Evolutionary conservation across 2,888 invertebrate species (phyloP), one percentile per base, ranked within the genome.

Genomic region (Schrankia costaestrigalis): DNA sequence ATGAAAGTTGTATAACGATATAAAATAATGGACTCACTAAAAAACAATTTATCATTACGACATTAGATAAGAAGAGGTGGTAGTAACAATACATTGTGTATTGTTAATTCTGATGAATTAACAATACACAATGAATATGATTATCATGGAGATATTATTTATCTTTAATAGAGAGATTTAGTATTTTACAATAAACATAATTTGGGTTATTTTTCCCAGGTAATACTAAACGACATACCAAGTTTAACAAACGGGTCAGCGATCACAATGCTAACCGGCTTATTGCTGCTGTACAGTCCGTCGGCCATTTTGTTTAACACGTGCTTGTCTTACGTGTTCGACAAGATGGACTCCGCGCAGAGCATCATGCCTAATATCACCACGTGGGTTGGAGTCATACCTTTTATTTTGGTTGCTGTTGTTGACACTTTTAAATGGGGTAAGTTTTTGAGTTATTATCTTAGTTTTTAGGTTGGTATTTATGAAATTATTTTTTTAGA

Each of bases 341-440:
- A 94, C 71, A 94, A 93, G 64, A 92, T 92, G 85, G 95, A 95
- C 67, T 94, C 94, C 3, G 95, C 95, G 1, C 94, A 94, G 64
- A 92, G 93, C 39, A 92, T 95, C 48, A 88, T 94, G 74, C 94
- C 94, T 0, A 94, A 94, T 61, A 91, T 94, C 13, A 92, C 92
- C 8, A 93, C 93, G 0, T 92, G 93, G 78, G 80, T 93, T 21
- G 94, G 95, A 0, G 90, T 94, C 28, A 89, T 95, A 46, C 94
- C 95, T 0, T 95, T 94, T 65, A 78, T 93, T 10, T 66, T 93
- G 18, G 94, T 95, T 1, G 91, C 92, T 29, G 85, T 92, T 13
- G 70, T 94, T 27, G 94, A 95, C 62, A 92, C 93, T 81, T 81
- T 93, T 48, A 89, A 92, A 58, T 90, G 92, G 69, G 92, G 93